Evolutionary conservation across 2,797 vertebrate genomes (phyloP), one percentile per base, ranked within the genome.

Genomic region (Rhodeus uyekii): DNA sequence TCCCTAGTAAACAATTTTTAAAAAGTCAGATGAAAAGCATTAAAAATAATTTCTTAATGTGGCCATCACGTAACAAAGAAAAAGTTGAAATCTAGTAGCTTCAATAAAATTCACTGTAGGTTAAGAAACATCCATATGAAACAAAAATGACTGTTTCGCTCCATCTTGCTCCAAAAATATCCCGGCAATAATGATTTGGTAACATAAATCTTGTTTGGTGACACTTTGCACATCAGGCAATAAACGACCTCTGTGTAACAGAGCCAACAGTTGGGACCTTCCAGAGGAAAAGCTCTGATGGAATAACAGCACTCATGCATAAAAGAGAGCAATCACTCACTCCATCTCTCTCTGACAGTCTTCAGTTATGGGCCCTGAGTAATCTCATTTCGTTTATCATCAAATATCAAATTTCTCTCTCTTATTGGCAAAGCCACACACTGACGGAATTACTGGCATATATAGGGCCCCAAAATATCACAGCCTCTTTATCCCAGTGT

Each of bases 361-460:
- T 90, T 93, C 92, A 92, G 93, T 94, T 93, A 93, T 93, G 93
- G 92, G 89, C 91, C 90, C 90, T 92, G 90, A 92, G 90, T 93
- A 93, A 95, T 94, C 93, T 94, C 87, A 93, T 93, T 94, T 91
- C 91, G 90, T 93, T 94, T 94, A 94, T 94, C 94, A 93, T 93
- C 91, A 91, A 80, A 91, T 93, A 93, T 95, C 93, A 95, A 91
- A 94, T 95, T 93, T 92, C 91, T 90, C 81, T 79, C 88, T 91
- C 91, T 93, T 94, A 94, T 94, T 95, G 92, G 93, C 91, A 91
- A 91, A 92, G 90, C 90, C 92, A 88, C 77, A 82, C 83, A 81
- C 85, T 86, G 83, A 87, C 71, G 81, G 86, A 84, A 87, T 88
- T 87, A 88, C 85, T 82, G 73, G 38, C 29, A 50, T 67, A 85